These are phyloP conservation scores for Polypterus senegalus DNA, from an alignment of 2,113 vertebrate genomes.

Conservation along the genomic window DNA sequence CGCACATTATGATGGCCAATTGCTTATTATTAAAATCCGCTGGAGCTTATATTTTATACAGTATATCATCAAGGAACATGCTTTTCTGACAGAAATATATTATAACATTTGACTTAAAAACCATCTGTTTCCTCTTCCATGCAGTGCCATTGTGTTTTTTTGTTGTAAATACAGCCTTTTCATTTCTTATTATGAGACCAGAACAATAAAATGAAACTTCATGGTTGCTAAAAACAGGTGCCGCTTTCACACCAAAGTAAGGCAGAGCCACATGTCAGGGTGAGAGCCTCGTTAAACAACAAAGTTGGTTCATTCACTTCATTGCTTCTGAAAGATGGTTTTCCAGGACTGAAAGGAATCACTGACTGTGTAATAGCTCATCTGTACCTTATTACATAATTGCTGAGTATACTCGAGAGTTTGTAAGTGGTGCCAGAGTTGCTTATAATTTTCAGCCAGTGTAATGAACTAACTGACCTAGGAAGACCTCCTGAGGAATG, in stretches of 20 bases:
- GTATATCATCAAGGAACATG: too few relatives aligned
- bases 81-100: too few relatives aligned
- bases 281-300: background rate
- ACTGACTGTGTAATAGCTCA: constrained; percentile 13
- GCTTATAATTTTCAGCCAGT: constrained; percentile 29
- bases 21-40: too few relatives aligned
- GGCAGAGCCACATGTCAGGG: constrained; percentile 4
- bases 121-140: too few relatives aligned
- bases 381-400: constrained; percentile 6
- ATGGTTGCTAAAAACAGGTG: constrained; percentile 7
- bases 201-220: background rate
- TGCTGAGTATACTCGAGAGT: constrained; percentile 5
- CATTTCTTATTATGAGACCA: background rate
- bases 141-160: too few relatives aligned
- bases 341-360: constrained; percentile 4
- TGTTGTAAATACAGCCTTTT: too few relatives aligned
- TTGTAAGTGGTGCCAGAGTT: constrained; percentile 32
- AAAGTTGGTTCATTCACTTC: background rate
- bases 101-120: too few relatives aligned
- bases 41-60: too few relatives aligned
- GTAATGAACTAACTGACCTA: constrained; percentile 54
- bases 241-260: constrained; percentile 8
- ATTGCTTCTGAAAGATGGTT: constrained; percentile 6
- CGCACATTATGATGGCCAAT: too few relatives aligned
- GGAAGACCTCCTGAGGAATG: constrained; percentile 35